A percentile compares a stretch with the other conserved stretches of the same genome.
phyloP scores from a whole-genome alignment of 2,888 invertebrate genomes.

The Dioctria rufipes region DNA sequence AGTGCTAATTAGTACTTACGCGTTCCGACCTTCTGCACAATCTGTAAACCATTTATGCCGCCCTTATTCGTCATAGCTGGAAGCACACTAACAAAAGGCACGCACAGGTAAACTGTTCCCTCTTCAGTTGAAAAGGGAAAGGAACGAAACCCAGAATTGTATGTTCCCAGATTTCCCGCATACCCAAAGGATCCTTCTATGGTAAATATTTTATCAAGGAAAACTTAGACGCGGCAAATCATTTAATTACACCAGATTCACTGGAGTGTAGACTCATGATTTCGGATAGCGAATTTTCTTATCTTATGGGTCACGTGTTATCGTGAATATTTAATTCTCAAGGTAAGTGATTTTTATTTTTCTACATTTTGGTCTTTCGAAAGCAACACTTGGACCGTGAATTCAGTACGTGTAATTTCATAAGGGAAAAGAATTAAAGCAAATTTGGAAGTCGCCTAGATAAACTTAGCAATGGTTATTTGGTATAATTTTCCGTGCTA shows the following conservation, averaged over 20 bases:
- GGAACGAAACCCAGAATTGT: background rate
- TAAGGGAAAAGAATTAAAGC: too few species aligned
- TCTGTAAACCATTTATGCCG: background rate
- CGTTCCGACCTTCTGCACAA: slow-evolving; percentile 29
- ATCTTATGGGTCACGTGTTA: slow-evolving; percentile 9
- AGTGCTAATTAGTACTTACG: slow-evolving; percentile 33
- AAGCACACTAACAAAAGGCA: background rate
- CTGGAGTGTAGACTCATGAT: slow-evolving; percentile 16
- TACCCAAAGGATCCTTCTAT: slow-evolving; percentile 23
- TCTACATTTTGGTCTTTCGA: background rate
- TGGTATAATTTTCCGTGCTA: too few species aligned
- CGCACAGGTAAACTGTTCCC: slow-evolving; percentile 1
- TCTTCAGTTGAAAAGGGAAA: too few species aligned
- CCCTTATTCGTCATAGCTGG: background rate
- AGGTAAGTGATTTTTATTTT: background rate
- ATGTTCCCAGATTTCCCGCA: background rate
- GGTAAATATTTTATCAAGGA: slow-evolving; percentile 41
- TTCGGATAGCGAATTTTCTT: background rate
- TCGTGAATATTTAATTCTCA: slow-evolving; percentile 30
- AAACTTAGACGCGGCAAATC: slow-evolving; percentile 32
- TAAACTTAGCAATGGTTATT: too few species aligned
- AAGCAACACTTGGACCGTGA: background rate
- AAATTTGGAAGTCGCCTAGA: too few species aligned
- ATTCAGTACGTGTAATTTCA: too few species aligned
- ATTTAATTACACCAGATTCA: slow-evolving; percentile 25